Conservation (phyloP, 1,140 invertebrate species). For the Kradibia gibbosae region DNA sequence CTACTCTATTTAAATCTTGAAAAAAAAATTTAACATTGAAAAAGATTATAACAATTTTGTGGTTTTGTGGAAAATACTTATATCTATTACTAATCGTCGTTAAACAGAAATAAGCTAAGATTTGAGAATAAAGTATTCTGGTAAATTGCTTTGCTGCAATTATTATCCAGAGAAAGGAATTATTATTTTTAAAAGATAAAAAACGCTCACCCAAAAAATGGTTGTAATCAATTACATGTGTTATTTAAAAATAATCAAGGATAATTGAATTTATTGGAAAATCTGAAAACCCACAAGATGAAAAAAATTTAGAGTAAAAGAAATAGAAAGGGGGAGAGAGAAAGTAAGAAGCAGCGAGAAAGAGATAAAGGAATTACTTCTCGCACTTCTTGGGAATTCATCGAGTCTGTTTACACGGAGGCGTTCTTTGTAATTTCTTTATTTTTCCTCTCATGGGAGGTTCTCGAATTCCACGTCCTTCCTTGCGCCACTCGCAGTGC, state of each 20-base stretch:
- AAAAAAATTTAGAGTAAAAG: conserved; percentile 29
- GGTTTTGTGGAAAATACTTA: conserved; percentile 21
- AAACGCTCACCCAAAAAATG: too few species aligned
- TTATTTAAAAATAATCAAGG: neutral
- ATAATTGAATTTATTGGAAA: neutral
- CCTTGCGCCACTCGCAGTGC: conserved; percentile 56
- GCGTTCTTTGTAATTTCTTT: conserved; percentile 70
- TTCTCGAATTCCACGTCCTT: neutral
- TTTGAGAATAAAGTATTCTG: conserved; percentile 11
- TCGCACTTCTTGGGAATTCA: conserved; percentile 62
- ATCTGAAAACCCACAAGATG: neutral
- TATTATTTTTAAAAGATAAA: too few species aligned
- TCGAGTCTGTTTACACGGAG: conserved; percentile 67
- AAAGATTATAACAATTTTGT: conserved; percentile 12
- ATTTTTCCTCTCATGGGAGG: conserved; percentile 63
- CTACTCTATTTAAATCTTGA: conserved; percentile 12
- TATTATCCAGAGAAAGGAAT: too few species aligned
- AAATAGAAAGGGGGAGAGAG: too few species aligned
- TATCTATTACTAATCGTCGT: conserved; percentile 40
- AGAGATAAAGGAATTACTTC: conserved; percentile 50
- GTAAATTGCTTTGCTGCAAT: neutral
- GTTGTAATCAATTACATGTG: neutral
- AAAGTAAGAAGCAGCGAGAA: too few species aligned
- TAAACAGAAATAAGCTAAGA: neutral
- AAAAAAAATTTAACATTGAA: conserved; percentile 29